Conservation (phyloP, 2,113 vertebrate species). For the Catharus bicknelli region DNA sequence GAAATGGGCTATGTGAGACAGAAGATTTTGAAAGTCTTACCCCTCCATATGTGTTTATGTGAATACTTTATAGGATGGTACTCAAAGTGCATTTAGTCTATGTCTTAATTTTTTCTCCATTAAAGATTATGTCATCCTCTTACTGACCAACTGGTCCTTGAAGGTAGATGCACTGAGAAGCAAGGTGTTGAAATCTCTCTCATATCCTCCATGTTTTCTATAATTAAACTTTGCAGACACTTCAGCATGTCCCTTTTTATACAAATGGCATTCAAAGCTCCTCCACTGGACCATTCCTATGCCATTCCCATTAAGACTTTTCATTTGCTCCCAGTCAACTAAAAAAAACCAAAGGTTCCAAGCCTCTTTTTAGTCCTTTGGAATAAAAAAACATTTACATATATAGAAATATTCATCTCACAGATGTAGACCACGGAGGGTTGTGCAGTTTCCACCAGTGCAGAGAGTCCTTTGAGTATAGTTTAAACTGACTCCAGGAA, state of each 20-base stretch:
- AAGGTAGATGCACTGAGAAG: background rate
- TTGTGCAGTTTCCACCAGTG: background rate
- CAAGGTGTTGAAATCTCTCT: background rate
- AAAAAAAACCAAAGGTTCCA: background rate
- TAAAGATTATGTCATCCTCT: background rate
- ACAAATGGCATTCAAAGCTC: background rate
- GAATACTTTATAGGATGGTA: background rate
- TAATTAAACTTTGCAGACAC: background rate
- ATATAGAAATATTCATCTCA: background rate
- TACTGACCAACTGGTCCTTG: background rate
- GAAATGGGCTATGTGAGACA: background rate
- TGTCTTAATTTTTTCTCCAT: background rate
- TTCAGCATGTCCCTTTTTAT: background rate
- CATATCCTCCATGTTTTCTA: background rate
- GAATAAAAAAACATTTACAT: background rate
- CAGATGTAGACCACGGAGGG: background rate
- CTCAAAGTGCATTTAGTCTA: background rate
- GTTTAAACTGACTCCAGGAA: background rate
- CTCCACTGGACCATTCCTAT: background rate
- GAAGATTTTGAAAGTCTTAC: background rate
- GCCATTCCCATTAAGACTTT: background rate
- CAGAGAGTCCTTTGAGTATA: background rate
- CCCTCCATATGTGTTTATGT: background rate
- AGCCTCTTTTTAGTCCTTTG: background rate
- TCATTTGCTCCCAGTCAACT: background rate